A percentile compares a stretch with the other conserved stretches of the same genome.
Conservation (phyloP, 2,888 invertebrate species). For the Pilophorus perplexus region DNA sequence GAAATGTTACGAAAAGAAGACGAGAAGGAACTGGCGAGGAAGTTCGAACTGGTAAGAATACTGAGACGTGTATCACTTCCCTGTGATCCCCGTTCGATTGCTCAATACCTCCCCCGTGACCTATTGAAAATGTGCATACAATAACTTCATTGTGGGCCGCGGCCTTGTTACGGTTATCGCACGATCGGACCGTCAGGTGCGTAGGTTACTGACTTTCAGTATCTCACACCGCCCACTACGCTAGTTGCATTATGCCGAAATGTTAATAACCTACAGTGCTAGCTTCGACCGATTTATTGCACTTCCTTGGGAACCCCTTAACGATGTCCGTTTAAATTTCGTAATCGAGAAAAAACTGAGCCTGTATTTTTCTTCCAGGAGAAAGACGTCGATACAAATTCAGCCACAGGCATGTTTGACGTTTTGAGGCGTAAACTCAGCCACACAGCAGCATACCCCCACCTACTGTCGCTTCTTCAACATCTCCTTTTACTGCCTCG, state of each 20-base stretch:
- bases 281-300: too few relatives aligned
- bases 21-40: slow-evolving; percentile 86
- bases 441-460: slow-evolving; percentile 90
- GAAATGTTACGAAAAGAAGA: slow-evolving; percentile 97
- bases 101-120: too few relatives aligned
- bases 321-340: too few relatives aligned
- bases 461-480: slow-evolving; percentile 83
- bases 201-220: too few relatives aligned
- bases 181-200: too few relatives aligned
- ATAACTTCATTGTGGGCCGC: background rate
- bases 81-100: background rate
- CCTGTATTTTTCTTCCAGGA: slow-evolving; percentile 26
- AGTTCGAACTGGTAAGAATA: slow-evolving; percentile 70
- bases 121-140: too few relatives aligned
- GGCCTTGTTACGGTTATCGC: slow-evolving; percentile 5
- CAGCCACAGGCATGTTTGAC: slow-evolving; percentile 90
- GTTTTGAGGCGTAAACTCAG: slow-evolving; percentile 80
- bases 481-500: slow-evolving; percentile 49
- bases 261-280: too few relatives aligned
- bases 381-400: slow-evolving; percentile 90
- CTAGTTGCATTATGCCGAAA: too few relatives aligned
- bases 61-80: slow-evolving; percentile 5
- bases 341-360: too few relatives aligned
- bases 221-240: too few relatives aligned
- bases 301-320: too few relatives aligned